A percentile compares a stretch with the other conserved stretches of the same genome.
Evolutionary conservation across 2,888 invertebrate genomes (phyloP).

Genomic region (Nephrotoma guestfalica): DNA sequence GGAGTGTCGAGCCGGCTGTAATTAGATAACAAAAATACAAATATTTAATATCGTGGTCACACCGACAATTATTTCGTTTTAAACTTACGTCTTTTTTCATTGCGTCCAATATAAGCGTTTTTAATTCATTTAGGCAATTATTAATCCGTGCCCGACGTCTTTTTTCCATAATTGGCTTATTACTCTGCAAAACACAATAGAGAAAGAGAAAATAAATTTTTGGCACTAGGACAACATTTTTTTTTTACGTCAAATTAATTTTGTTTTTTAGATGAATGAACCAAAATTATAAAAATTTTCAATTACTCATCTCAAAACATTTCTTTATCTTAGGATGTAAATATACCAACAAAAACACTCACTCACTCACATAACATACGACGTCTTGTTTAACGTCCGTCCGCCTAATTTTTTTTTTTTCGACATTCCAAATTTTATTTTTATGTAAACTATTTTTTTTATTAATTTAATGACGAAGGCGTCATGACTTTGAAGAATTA

Average conservation of each 20-base stretch:
- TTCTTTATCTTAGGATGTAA: neutral
- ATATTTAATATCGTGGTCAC: neutral
- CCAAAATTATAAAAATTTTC: neutral
- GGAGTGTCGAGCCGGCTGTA: conserved; percentile 80
- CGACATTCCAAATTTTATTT: neutral
- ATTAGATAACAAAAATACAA: conserved; percentile 11
- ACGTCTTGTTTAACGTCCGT: neutral
- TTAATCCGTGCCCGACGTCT: conserved; percentile 78
- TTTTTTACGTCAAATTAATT: neutral
- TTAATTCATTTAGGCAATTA: conserved; percentile 74
- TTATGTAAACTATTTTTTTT: neutral
- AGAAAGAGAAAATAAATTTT: conserved; percentile 11
- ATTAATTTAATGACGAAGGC: neutral
- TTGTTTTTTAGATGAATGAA: neutral
- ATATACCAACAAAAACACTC: neutral
- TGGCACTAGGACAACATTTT: neutral
- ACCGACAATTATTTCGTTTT: neutral
- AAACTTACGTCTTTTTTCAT: conserved; percentile 80
- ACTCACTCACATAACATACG: neutral
- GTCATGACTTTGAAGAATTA: neutral
- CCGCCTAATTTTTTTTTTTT: neutral
- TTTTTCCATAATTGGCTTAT: conserved; percentile 90
- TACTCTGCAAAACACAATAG: conserved; percentile 48
- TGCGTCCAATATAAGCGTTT: conserved; percentile 69
- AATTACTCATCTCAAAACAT: neutral